phyloP scores from a whole-genome alignment of 2,113 vertebrate species.

The Tupaia chinensis region DNA sequence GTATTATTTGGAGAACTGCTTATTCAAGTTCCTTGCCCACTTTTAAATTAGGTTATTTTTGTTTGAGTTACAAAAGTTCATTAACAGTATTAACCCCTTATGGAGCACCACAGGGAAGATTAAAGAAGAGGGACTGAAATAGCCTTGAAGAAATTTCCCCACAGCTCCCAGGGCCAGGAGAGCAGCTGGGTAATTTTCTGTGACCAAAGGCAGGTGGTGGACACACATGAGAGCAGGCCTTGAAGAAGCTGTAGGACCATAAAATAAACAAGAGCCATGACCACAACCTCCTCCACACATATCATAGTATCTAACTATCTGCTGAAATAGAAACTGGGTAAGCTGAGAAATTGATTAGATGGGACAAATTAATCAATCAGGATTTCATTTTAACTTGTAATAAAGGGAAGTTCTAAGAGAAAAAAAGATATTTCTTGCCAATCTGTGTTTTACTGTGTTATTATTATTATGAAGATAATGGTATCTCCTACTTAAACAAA shows the following conservation, averaged over 20 bases:
- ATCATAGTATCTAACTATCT: not conserved
- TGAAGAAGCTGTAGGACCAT: not conserved
- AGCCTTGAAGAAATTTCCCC: not conserved
- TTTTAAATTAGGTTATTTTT: too few species aligned
- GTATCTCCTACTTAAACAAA: not conserved
- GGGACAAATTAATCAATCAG: not conserved
- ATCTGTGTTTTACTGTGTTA: not conserved
- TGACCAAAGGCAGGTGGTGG: not conserved
- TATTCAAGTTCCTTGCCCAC: too few species aligned
- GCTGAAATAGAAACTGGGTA: constrained; percentile 6
- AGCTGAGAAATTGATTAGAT: not conserved
- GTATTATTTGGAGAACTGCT: too few species aligned
- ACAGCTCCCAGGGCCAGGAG: not conserved
- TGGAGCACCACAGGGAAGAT: too few species aligned
- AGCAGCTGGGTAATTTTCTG: not conserved
- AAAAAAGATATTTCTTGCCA: not conserved
- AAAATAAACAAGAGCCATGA: not conserved
- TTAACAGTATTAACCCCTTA: too few species aligned
- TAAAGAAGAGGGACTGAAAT: not conserved
- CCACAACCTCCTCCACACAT: not conserved
- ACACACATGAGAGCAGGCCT: not conserved
- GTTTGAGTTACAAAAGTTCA: too few species aligned
- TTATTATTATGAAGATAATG: not conserved
- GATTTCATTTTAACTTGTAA: not conserved
- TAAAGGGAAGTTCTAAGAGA: not conserved